A percentile compares a stretch with the other conserved stretches of the same genome.
Evolutionary conservation across 2,113 vertebrate genomes (phyloP).

Genomic region (Amblyornis subalaris): DNA sequence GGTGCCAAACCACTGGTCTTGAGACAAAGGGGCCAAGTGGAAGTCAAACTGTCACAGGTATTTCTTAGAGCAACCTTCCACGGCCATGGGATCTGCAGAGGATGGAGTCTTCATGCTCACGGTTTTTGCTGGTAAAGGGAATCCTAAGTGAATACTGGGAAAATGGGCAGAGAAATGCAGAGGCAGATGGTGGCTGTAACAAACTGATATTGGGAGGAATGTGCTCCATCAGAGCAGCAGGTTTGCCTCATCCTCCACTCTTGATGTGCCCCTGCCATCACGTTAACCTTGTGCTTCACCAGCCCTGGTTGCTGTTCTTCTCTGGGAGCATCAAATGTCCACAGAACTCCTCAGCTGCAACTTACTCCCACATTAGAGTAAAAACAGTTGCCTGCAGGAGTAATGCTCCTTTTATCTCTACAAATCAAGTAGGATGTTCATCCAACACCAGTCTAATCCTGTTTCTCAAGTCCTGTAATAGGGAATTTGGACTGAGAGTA

Average conservation of each 20-base stretch:
- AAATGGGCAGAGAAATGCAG: neutral
- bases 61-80: neutral
- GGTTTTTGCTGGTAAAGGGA: neutral
- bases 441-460: neutral
- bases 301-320: neutral
- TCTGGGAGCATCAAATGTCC: neutral
- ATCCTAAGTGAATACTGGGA: neutral
- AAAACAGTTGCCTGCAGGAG: neutral
- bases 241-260: neutral
- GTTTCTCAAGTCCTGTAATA: neutral
- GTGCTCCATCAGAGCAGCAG: neutral
- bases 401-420: neutral
- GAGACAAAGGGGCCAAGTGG: neutral
- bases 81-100: neutral
- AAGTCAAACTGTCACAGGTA: neutral
- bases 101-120: neutral
- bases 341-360: neutral
- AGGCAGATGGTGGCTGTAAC: neutral
- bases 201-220: neutral
- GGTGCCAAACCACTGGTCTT: neutral
- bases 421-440: neutral
- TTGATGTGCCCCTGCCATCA: neutral
- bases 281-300: neutral
- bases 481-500: neutral
- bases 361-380: neutral